These are phyloP conservation scores for Suricata suricatta DNA, from an alignment of 2,113 vertebrate species.

Conservation along the genomic window DNA sequence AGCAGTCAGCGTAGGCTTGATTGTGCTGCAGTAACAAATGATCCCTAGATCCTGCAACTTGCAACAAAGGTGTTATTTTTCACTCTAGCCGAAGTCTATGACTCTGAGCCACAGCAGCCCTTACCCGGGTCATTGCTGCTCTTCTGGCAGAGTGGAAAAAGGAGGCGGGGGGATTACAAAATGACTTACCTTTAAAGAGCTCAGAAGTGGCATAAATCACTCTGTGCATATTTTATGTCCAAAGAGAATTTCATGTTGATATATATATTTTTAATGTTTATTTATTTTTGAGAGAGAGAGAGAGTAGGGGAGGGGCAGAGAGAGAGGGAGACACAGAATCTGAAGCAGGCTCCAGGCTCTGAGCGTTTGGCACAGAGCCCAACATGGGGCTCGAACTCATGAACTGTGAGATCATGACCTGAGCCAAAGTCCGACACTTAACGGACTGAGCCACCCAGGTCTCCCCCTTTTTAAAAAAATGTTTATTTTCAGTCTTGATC, in stretches of 20 bases:
- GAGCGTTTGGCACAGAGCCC: no score
- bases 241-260: background rate
- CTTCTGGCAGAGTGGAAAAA: background rate
- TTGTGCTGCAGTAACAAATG: background rate
- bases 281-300: no score
- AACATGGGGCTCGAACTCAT: no score
- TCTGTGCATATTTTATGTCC: background rate
- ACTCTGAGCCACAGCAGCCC: background rate
- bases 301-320: no score
- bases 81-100: background rate
- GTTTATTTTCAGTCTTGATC: background rate
- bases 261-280: no score
- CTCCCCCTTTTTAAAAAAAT: no score
- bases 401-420: no score
- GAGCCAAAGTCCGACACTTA: no score
- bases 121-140: background rate
- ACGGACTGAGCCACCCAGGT: no score
- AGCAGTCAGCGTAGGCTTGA: background rate
- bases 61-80: background rate
- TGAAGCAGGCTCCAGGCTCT: no score
- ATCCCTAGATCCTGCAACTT: background rate
- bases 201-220: background rate
- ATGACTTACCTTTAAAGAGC: background rate
- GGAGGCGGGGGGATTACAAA: background rate
- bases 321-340: no score